Percentiles rank a stretch among this genome's conserved stretches.
phyloP scores from a whole-genome alignment of 2,888 invertebrate species.

The Cantharis nigra region DNA sequence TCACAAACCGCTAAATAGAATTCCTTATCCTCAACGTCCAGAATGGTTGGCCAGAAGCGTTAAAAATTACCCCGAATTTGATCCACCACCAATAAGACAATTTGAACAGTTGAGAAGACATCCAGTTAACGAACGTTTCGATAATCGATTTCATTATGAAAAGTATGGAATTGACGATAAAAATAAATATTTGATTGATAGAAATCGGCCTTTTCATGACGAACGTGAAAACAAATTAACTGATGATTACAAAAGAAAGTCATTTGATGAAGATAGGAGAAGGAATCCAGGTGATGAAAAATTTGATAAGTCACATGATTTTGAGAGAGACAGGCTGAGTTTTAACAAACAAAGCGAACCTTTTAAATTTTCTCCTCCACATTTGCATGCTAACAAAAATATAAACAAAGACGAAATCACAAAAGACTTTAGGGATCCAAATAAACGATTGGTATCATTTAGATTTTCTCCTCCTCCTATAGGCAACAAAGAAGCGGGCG shows the following conservation, averaged over 20 bases:
- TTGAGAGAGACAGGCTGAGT: not conserved
- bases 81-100: conserved; percentile 39
- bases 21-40: conserved; percentile 52
- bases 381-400: not conserved
- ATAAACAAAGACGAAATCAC: not conserved
- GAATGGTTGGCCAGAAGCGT: conserved; percentile 49
- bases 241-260: conserved; percentile 37
- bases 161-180: conserved; percentile 15
- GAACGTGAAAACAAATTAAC: conserved; percentile 40
- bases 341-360: not conserved
- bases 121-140: conserved; percentile 16
- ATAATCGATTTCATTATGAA: conserved; percentile 11
- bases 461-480: not conserved
- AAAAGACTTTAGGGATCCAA: not conserved
- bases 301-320: not conserved
- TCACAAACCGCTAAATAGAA: conserved; percentile 61
- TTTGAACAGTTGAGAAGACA: conserved; percentile 35
- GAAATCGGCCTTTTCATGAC: conserved; percentile 28
- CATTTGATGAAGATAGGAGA: not conserved
- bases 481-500: not conserved
- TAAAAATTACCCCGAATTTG: conserved; percentile 50
- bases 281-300: not conserved
- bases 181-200: not conserved
- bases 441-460: not conserved
- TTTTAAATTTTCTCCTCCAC: not conserved